phyloP scores from a whole-genome alignment of 2,797 vertebrate species.

The Anabas testudineus region DNA sequence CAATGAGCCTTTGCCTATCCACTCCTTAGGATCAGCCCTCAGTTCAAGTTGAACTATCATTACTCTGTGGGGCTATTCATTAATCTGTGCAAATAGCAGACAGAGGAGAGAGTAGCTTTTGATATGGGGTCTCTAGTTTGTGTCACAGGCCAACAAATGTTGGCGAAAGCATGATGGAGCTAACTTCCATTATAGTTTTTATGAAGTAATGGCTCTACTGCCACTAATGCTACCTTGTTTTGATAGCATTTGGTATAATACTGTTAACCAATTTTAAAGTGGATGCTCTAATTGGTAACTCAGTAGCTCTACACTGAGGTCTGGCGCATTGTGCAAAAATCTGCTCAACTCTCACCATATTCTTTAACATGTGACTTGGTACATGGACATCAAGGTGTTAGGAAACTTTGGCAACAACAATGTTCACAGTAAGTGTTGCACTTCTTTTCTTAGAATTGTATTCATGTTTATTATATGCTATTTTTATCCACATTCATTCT shows the following conservation, averaged over 20 bases:
- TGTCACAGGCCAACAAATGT: constrained; percentile 59
- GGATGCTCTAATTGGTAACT: neutral
- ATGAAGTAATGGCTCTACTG: constrained; percentile 26
- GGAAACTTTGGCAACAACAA: neutral
- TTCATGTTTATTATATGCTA: neutral
- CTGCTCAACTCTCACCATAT: constrained; percentile 8
- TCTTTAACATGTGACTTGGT: constrained; percentile 12
- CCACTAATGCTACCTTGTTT: constrained; percentile 42
- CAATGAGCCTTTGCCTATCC: constrained; percentile 76
- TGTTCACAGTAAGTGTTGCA: neutral
- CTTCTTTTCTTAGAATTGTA: neutral
- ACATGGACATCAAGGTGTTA: constrained; percentile 5
- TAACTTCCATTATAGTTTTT: constrained; percentile 66
- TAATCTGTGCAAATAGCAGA: constrained; percentile 53
- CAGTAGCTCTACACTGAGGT: neutral
- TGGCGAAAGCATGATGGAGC: constrained; percentile 72
- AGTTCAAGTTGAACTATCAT: constrained; percentile 72
- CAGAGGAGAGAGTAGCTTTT: constrained; percentile 40
- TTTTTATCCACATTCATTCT: neutral
- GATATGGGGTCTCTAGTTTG: constrained; percentile 52
- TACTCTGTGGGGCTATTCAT: constrained; percentile 60
- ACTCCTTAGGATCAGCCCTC: constrained; percentile 73
- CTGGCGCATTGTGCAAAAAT: constrained; percentile 7
- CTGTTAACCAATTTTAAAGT: constrained; percentile 10
- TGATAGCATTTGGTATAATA: neutral